A percentile compares a stretch with the other conserved stretches of the same genome.
phyloP scores from a whole-genome alignment of 2,797 vertebrate genomes.

The Alectoris magna region DNA sequence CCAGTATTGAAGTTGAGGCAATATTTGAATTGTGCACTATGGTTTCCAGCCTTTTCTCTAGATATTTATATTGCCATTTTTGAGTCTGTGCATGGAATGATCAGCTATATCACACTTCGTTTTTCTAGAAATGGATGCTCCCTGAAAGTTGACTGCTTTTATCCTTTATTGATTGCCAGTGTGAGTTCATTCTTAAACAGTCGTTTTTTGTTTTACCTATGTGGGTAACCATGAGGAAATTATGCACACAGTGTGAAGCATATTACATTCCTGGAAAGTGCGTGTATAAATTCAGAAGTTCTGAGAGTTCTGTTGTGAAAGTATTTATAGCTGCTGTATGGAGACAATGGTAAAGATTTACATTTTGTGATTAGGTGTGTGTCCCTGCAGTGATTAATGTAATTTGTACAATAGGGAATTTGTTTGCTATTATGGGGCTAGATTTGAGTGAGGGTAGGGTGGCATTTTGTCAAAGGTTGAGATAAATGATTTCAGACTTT shows the following conservation, averaged over 20 bases:
- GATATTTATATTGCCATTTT: background rate
- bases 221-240: background rate
- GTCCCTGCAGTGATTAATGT: background rate
- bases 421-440: background rate
- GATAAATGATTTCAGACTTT: background rate
- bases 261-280: background rate
- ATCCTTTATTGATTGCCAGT: background rate
- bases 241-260: background rate
- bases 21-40: background rate
- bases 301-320: background rate
- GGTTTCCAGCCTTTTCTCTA: background rate
- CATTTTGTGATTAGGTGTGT: background rate
- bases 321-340: background rate
- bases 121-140: background rate
- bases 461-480: background rate
- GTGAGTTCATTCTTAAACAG: background rate
- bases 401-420: background rate
- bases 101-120: background rate
- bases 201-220: background rate
- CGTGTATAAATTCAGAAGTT: background rate
- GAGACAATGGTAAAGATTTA: background rate
- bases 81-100: background rate
- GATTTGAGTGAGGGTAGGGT: background rate
- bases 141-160: background rate
- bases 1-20: background rate